Conservation (phyloP, 2,113 vertebrate species). For the Dromiciops gliroides region DNA sequence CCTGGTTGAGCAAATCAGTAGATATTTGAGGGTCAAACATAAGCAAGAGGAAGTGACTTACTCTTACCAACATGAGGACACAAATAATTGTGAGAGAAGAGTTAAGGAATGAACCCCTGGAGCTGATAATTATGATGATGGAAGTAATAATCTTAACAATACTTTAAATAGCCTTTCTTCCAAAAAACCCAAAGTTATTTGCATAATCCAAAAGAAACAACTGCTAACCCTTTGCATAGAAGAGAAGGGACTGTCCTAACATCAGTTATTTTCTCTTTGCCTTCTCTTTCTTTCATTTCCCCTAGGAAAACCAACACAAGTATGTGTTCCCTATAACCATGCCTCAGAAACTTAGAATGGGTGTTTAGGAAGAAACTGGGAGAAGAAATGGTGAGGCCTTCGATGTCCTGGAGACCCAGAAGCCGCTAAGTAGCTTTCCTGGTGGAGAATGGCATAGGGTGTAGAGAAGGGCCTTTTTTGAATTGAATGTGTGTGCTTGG, state of each 20-base stretch:
- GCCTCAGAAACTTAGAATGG: neutral
- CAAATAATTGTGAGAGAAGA: neutral
- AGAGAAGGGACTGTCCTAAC: neutral
- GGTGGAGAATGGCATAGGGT: neutral
- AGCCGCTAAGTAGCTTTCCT: neutral
- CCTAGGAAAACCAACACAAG: neutral
- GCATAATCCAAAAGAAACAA: neutral
- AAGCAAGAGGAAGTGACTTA: neutral
- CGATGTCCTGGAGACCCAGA: neutral
- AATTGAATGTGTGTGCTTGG: neutral
- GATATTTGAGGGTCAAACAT: neutral
- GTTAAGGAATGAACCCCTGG: neutral
- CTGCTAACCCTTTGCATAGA: constrained; percentile 7
- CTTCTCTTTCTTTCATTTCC: neutral
- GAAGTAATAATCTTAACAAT: neutral
- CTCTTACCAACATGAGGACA: neutral
- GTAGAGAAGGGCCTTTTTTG: neutral
- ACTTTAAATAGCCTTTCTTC: neutral
- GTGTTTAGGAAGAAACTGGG: neutral
- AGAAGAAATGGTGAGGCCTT: neutral
- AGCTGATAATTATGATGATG: neutral
- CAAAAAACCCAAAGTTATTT: neutral
- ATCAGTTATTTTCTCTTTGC: constrained; percentile 4
- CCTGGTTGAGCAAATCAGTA: constrained; percentile 1
- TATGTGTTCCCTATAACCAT: neutral